These are phyloP conservation scores for Zeugodacus cucurbitae DNA, from an alignment of 1,140 invertebrate genomes.

Conservation along the genomic window DNA sequence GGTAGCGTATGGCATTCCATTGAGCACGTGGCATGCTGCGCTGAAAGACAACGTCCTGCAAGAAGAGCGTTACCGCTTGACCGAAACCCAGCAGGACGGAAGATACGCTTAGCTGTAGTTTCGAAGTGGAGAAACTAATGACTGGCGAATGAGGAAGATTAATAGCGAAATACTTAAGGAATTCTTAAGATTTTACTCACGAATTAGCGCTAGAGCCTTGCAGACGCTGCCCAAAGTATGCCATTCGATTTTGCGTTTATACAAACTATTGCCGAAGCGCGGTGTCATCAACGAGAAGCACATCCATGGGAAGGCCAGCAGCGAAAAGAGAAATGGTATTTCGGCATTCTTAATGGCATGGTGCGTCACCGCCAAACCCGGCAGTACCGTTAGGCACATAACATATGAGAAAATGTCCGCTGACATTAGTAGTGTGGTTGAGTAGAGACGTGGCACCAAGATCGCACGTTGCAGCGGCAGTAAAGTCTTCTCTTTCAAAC, in stretches of 20 bases:
- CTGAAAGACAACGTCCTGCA: constrained; percentile 62
- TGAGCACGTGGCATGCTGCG: constrained; percentile 62
- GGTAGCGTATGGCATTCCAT: constrained; percentile 58
- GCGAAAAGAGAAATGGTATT: constrained; percentile 63
- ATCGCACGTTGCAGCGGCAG: constrained; percentile 59
- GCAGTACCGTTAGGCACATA: constrained; percentile 62
- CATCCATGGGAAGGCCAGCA: constrained; percentile 65
- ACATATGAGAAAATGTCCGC: constrained; percentile 64
- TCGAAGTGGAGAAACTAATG: constrained; percentile 63
- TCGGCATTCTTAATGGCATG: constrained; percentile 62
- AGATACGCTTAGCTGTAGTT: constrained; percentile 61
- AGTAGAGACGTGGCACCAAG: constrained; percentile 58
- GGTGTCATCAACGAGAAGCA: constrained; percentile 65
- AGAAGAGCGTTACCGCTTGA: constrained; percentile 62
- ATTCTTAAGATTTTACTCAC: constrained; percentile 48
- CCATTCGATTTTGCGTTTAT: constrained; percentile 61
- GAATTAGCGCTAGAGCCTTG: constrained; percentile 59
- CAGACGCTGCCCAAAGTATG: constrained; percentile 59
- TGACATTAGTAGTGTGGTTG: constrained; percentile 60
- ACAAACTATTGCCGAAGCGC: constrained; percentile 57
- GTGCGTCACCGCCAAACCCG: constrained; percentile 58
- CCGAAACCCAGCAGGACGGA: constrained; percentile 61
- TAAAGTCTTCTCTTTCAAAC: constrained; percentile 60
- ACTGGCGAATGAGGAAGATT: constrained; percentile 46
- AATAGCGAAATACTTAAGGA: not conserved